Evolutionary conservation across 2,888 invertebrate species (phyloP).

Genomic region (Sinhomidia bicolor): DNA sequence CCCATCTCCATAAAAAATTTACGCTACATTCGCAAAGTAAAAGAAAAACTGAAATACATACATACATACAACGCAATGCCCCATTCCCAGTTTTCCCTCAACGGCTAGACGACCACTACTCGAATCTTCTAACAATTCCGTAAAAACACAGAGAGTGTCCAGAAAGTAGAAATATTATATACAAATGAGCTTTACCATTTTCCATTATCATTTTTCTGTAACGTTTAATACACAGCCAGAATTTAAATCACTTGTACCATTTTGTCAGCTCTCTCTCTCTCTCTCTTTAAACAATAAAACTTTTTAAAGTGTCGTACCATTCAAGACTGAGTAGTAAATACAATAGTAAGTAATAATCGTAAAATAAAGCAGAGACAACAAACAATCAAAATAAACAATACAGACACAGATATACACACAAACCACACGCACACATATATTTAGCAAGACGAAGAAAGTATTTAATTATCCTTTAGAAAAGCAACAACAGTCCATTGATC

Average conservation of each 20-base stretch:
- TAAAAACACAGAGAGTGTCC: too few species aligned
- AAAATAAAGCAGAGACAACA: neutral
- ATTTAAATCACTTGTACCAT: neutral
- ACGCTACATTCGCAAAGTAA: too few species aligned
- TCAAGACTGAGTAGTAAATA: neutral
- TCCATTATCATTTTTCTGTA: neutral
- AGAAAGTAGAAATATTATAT: neutral
- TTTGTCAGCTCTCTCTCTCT: neutral
- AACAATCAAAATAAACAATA: neutral
- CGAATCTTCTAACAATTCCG: too few species aligned
- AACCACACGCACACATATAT: too few species aligned
- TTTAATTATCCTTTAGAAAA: neutral
- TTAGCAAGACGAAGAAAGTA: neutral
- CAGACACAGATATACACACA: too few species aligned
- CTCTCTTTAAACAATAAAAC: neutral
- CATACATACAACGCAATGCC: too few species aligned
- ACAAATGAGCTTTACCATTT: constrained; percentile 7
- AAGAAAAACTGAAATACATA: too few species aligned
- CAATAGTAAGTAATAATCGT: neutral
- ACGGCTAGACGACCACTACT: too few species aligned
- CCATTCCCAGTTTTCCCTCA: too few species aligned
- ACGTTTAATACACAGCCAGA: neutral
- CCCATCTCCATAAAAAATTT: too few species aligned
- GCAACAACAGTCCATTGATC: constrained; percentile 22
- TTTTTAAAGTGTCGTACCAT: neutral